These are phyloP conservation scores for Actinostola sp. DNA, from an alignment of 92 coral and sea anemone species.

Conservation along the genomic window DNA sequence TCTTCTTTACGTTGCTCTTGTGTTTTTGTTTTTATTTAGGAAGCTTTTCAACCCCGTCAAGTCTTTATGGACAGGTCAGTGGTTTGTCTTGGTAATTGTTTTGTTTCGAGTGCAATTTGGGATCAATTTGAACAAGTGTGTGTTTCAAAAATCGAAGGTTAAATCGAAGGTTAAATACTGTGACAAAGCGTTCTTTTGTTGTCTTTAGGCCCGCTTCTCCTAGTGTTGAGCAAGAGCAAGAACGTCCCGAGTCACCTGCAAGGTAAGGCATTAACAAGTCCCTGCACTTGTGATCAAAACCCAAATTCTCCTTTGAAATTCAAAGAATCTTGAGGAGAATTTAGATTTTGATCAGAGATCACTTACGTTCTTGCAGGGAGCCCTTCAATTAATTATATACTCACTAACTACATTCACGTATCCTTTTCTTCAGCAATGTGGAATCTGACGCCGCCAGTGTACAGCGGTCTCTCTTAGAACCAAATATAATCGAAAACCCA, in stretches of 20 bases:
- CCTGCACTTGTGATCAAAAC: too few relatives aligned
- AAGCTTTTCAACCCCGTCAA: slow-evolving; percentile 87
- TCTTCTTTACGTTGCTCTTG: background rate
- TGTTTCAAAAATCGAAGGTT: too few relatives aligned
- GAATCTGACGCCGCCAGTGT: slow-evolving; percentile 82
- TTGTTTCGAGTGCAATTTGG: too few relatives aligned
- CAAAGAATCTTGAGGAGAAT: too few relatives aligned
- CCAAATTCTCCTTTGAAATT: too few relatives aligned
- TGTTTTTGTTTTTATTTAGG: slow-evolving; percentile 50
- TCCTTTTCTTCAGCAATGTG: slow-evolving; percentile 51
- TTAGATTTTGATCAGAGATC: too few relatives aligned
- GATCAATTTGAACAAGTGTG: too few relatives aligned
- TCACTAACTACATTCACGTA: too few relatives aligned
- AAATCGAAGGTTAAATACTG: too few relatives aligned
- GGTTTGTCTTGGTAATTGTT: background rate
- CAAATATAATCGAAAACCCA: slow-evolving; percentile 36
- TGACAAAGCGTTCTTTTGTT: background rate
- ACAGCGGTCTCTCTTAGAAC: slow-evolving; percentile 64
- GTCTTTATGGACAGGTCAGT: slow-evolving; percentile 70
- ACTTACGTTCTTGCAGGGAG: too few relatives aligned
- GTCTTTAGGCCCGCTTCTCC: slow-evolving; percentile 81
- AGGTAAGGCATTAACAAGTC: slow-evolving; percentile 55
- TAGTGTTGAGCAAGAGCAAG: slow-evolving; percentile 81
- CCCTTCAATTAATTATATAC: too few relatives aligned
- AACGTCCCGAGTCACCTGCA: slow-evolving; percentile 96